A percentile compares a stretch with the other conserved stretches of the same genome.
These are phyloP conservation scores for Himalopsyche phryganea DNA, from an alignment of 1,140 invertebrate species.

Conservation along the genomic window DNA sequence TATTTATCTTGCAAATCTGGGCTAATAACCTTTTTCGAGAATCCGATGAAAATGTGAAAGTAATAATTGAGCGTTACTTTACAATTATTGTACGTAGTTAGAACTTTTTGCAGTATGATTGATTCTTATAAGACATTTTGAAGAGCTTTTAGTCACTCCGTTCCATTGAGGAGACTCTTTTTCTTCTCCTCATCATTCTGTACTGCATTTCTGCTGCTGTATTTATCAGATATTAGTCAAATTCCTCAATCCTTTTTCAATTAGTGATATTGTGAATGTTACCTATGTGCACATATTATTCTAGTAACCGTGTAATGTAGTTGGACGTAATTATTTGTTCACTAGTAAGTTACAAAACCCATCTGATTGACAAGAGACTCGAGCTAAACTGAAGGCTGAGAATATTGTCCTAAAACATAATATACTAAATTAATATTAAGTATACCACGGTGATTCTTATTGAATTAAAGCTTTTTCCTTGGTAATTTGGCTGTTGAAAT, in stretches of 20 bases:
- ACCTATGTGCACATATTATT: conserved; percentile 16
- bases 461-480: conserved; percentile 1
- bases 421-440: conserved; percentile 5
- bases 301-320: conserved; percentile 14
- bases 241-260: neutral
- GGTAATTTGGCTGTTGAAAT: conserved; percentile 10
- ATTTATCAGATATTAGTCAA: conserved; percentile 11
- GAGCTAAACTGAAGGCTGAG: conserved; percentile 14
- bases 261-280: conserved; percentile 19
- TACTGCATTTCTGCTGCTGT: conserved; percentile 5
- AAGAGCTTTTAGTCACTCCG: conserved; percentile 4
- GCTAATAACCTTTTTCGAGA: no score
- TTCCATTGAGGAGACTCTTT: conserved; percentile 1
- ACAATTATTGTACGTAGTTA: neutral
- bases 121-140: neutral
- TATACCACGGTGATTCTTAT: conserved; percentile 7
- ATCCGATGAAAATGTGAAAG: no score
- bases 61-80: no score
- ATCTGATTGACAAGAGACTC: conserved; percentile 7
- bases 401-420: neutral
- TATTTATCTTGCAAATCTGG: neutral
- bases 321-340: conserved; percentile 8
- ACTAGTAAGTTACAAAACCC: neutral
- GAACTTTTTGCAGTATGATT: neutral
- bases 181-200: neutral